Conservation (phyloP, 2,797 vertebrate genomes). For the Capromys pilorides region DNA sequence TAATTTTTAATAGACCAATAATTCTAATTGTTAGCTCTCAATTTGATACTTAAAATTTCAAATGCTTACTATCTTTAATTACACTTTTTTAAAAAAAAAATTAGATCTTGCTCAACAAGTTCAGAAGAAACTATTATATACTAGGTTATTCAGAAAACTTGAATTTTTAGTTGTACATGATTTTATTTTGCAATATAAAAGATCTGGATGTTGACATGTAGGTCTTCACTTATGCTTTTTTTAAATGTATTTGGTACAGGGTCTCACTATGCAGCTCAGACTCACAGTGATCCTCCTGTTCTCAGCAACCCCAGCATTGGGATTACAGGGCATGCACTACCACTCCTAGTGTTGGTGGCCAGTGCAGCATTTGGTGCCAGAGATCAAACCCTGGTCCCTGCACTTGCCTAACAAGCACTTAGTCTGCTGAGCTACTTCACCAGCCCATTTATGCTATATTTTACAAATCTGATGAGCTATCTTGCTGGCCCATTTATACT, state of each 20-base stretch:
- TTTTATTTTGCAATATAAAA: background rate
- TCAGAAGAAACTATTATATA: slow-evolving; percentile 1
- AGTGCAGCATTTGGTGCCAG: too few species aligned
- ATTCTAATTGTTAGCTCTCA: slow-evolving; percentile 6
- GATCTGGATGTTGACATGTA: background rate
- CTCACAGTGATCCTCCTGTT: too few species aligned
- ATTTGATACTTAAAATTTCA: background rate
- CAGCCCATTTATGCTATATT: too few species aligned
- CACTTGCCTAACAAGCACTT: too few species aligned
- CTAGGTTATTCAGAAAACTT: background rate
- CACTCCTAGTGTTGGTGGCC: too few species aligned
- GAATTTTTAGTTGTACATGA: background rate
- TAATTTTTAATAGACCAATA: background rate
- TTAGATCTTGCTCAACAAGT: background rate
- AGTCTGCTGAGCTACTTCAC: too few species aligned
- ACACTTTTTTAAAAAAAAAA: background rate
- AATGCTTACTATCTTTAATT: background rate
- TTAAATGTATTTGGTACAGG: too few species aligned
- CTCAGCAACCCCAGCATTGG: too few species aligned
- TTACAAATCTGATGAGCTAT: too few species aligned
- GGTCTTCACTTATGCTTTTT: background rate
- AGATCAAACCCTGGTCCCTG: too few species aligned
- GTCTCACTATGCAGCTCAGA: too few species aligned
- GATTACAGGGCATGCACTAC: too few species aligned
- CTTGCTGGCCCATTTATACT: background rate